These are phyloP conservation scores for Phaetusa simplex DNA, from an alignment of 2,113 vertebrate genomes.

Conservation along the genomic window DNA sequence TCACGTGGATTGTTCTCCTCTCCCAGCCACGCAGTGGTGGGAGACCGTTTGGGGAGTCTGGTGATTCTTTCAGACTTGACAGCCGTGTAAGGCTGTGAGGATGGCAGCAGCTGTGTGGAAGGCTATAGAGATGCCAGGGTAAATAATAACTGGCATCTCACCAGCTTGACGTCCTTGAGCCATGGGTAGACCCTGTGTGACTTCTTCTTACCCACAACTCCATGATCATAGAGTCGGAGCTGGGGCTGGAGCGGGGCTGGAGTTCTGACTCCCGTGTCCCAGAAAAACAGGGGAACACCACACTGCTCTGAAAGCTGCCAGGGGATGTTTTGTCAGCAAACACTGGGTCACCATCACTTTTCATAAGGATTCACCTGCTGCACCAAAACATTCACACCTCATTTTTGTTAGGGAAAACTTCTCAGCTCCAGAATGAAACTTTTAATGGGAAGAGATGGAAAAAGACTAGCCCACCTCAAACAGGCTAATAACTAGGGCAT, in stretches of 20 bases:
- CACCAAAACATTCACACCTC: background rate
- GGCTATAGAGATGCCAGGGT: background rate
- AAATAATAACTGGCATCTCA: background rate
- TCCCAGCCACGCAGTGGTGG: background rate
- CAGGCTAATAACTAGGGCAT: background rate
- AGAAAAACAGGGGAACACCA: background rate
- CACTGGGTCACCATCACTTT: background rate
- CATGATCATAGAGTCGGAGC: background rate
- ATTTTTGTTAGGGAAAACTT: background rate
- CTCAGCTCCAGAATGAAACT: background rate
- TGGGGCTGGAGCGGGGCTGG: background rate
- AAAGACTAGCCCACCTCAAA: background rate
- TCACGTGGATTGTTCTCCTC: background rate
- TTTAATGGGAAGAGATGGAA: background rate
- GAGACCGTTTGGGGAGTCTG: background rate
- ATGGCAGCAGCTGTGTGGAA: background rate
- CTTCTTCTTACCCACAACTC: background rate
- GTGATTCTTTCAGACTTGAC: background rate
- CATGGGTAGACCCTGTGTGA: background rate
- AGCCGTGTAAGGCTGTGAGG: background rate
- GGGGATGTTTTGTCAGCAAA: background rate
- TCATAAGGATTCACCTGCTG: background rate
- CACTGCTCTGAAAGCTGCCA: background rate
- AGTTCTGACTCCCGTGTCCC: background rate
- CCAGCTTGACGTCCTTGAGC: background rate